A percentile compares a stretch with the other conserved stretches of the same genome.
phyloP scores from a whole-genome alignment of 2,113 vertebrate genomes.

The Dissostichus mawsoni region DNA sequence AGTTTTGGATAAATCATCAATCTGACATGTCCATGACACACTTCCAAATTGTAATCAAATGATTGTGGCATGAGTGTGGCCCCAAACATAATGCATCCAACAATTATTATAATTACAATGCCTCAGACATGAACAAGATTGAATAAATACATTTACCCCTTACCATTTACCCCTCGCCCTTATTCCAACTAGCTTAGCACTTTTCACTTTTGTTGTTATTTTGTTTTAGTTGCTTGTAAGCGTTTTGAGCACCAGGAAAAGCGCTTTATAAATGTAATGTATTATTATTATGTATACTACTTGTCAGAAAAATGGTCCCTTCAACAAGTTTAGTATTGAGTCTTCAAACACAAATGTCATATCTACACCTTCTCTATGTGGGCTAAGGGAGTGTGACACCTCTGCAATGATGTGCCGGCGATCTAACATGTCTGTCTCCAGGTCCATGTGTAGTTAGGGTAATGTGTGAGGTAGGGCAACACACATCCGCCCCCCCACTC shows the following conservation, averaged over 20 bases:
- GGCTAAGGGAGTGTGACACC: constrained; percentile 17
- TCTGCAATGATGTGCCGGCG: constrained; percentile 4
- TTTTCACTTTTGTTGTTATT: too few species aligned
- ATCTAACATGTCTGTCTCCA: constrained; percentile 34
- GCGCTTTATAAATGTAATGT: too few species aligned
- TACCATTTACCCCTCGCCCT: too few species aligned
- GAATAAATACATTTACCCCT: background rate
- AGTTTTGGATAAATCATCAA: constrained; percentile 66
- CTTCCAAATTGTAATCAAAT: constrained; percentile 53
- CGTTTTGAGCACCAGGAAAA: too few species aligned
- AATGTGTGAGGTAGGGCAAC: constrained; percentile 10
- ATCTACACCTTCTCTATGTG: constrained; percentile 37
- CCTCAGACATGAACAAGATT: background rate
- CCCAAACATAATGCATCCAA: background rate
- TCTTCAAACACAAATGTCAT: constrained; percentile 35
- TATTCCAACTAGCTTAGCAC: too few species aligned
- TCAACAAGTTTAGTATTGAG: background rate
- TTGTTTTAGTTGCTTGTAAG: too few species aligned
- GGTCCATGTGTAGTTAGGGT: background rate
- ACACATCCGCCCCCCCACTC: constrained; percentile 10
- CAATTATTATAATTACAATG: background rate
- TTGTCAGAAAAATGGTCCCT: background rate
- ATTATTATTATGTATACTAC: background rate
- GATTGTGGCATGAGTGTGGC: constrained; percentile 19
- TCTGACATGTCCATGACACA: constrained; percentile 60